Conservation (phyloP, 2,888 invertebrate genomes). For the Camptogramma bilineatum region DNA sequence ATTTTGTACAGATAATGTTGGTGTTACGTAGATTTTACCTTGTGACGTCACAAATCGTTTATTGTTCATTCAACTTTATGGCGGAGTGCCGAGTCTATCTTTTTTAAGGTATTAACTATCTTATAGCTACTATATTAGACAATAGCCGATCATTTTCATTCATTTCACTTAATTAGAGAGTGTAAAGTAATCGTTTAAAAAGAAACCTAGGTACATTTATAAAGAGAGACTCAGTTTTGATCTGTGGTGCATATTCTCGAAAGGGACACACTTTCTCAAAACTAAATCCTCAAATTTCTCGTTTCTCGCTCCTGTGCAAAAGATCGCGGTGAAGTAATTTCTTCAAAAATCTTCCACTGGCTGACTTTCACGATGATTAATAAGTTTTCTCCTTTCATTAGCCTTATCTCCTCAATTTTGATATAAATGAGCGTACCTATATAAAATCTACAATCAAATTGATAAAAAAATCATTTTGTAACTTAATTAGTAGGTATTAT, state of each 20-base stretch:
- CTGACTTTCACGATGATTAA: constrained; percentile 2
- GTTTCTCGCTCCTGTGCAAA: constrained; percentile 11
- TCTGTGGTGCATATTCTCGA: not conserved
- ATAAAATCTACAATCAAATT: too few species aligned
- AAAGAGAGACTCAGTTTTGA: not conserved
- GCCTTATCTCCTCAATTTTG: not conserved
- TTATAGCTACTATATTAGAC: not conserved
- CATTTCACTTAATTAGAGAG: too few species aligned
- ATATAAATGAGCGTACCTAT: not conserved
- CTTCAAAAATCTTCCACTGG: not conserved
- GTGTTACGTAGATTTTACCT: constrained; percentile 1
- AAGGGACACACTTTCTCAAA: not conserved
- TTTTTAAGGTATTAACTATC: constrained; percentile 3
- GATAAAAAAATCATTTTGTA: too few species aligned
- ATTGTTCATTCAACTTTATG: constrained; percentile 23
- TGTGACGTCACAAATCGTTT: constrained; percentile 21
- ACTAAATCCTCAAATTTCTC: not conserved
- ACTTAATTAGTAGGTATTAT: too few species aligned
- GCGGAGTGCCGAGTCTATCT: not conserved
- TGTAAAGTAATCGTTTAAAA: too few species aligned
- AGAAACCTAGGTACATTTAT: not conserved
- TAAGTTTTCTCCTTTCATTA: not conserved
- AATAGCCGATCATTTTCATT: too few species aligned
- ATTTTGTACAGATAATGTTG: not conserved
- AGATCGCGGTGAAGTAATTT: not conserved